Conservation (phyloP, 2,888 invertebrate genomes). For the Sicus ferrugineus region DNA sequence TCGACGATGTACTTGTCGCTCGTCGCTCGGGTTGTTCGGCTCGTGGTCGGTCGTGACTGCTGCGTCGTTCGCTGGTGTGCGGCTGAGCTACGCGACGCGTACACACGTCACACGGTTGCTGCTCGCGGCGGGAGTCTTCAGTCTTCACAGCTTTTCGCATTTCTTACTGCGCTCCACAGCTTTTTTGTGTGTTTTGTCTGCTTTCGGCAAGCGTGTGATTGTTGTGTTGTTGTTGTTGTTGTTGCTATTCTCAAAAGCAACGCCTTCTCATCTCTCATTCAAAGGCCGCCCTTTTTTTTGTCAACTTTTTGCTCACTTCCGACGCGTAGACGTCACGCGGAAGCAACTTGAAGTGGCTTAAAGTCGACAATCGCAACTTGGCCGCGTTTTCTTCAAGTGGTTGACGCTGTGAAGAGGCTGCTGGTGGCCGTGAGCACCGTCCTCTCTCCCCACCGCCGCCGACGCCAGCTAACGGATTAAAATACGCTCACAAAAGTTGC, state of each 20-base stretch:
- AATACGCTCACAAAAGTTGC: background rate
- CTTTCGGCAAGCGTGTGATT: background rate
- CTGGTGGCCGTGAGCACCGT: background rate
- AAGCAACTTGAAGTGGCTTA: slow-evolving; percentile 23
- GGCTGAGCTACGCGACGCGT: slow-evolving; percentile 8
- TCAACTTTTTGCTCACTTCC: slow-evolving; percentile 6
- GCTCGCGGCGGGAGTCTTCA: too few species aligned
- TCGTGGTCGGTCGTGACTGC: background rate
- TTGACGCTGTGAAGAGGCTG: too few species aligned
- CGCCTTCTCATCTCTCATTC: slow-evolving; percentile 29
- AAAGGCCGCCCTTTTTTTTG: slow-evolving; percentile 22
- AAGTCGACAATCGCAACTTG: background rate
- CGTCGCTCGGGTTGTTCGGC: background rate
- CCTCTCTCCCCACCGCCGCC: too few species aligned
- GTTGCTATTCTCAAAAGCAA: slow-evolving; percentile 22
- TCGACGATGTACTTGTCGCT: slow-evolving; percentile 11
- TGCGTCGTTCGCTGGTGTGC: slow-evolving; percentile 11
- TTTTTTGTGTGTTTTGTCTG: slow-evolving; percentile 16
- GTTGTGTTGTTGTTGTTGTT: slow-evolving; percentile 4
- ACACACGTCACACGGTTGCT: too few species aligned
- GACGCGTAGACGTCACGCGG: slow-evolving; percentile 7
- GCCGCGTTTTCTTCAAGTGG: background rate
- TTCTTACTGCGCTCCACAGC: background rate
- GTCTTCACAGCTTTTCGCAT: too few species aligned
- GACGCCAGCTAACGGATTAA: too few species aligned